phyloP scores from a whole-genome alignment of 2,797 vertebrate species.

The Poecilia velifera region DNA sequence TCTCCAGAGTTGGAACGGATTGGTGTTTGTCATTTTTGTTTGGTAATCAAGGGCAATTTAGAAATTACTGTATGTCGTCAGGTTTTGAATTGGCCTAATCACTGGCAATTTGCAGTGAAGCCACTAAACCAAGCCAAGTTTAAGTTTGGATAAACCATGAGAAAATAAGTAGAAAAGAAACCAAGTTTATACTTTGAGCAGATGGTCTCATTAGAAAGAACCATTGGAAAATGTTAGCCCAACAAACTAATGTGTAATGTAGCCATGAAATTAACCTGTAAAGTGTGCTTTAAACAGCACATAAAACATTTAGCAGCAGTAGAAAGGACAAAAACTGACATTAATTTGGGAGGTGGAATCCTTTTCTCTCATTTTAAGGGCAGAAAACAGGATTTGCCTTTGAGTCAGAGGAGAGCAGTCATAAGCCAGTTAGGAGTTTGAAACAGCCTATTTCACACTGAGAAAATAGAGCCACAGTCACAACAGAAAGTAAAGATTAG shows the following conservation, averaged over 20 bases:
- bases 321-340: constrained; percentile 24
- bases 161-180: neutral
- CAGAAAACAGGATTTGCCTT: constrained; percentile 61
- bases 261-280: constrained; percentile 9
- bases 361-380: constrained; percentile 21
- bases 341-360: constrained; percentile 25
- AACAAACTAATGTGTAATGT: constrained; percentile 12
- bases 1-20: neutral
- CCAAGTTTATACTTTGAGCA: neutral
- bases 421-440: constrained; percentile 59
- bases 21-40: neutral
- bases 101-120: neutral
- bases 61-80: neutral
- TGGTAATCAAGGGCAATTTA: neutral
- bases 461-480: constrained; percentile 33
- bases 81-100: neutral
- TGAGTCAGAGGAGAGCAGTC: constrained; percentile 25
- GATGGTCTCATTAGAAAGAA: neutral
- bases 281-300: neutral
- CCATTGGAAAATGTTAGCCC: neutral
- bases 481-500: constrained; percentile 22
- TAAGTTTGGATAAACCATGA: neutral
- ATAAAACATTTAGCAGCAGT: constrained; percentile 23
- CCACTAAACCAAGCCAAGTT: neutral
- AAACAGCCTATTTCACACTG: constrained; percentile 54